Percentiles rank a stretch among this genome's conserved stretches.
phyloP scores from a whole-genome alignment of 2,113 vertebrate species.

The Takifugu bimaculatus region DNA sequence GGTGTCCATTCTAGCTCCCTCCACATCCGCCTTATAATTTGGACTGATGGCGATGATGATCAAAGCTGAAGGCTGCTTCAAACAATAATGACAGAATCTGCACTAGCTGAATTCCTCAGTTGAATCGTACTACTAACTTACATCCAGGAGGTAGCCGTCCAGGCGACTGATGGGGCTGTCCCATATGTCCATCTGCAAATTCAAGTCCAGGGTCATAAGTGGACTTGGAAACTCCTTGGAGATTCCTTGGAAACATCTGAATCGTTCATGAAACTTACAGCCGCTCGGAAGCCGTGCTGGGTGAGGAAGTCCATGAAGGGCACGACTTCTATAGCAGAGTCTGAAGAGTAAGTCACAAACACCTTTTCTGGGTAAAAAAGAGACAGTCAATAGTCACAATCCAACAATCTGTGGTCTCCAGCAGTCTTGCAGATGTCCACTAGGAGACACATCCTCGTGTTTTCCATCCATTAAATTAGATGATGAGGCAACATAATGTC shows the following conservation, averaged over 20 bases:
- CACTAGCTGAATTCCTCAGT: not conserved
- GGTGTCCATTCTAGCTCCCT: constrained; percentile 78
- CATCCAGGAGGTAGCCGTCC: constrained; percentile 85
- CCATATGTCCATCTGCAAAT: constrained; percentile 82
- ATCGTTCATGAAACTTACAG: constrained; percentile 37
- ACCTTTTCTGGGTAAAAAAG: constrained; percentile 51
- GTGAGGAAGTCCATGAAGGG: constrained; percentile 61
- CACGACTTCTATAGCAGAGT: constrained; percentile 53
- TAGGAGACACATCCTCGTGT: no score
- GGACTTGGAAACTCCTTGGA: not conserved
- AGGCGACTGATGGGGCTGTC: constrained; percentile 80
- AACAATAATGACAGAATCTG: not conserved
- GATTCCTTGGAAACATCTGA: no score
- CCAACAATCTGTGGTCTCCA: no score
- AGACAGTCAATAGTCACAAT: not conserved
- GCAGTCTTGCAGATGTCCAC: no score
- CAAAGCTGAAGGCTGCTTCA: constrained; percentile 80
- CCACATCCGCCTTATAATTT: constrained; percentile 88
- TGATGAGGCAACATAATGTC: no score
- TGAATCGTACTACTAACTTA: constrained; percentile 62
- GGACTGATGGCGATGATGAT: constrained; percentile 92
- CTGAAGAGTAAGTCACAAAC: constrained; percentile 66
- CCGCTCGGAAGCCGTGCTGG: constrained; percentile 54
- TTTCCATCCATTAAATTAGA: no score
- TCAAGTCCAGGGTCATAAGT: not conserved